Evolutionary conservation across 2,888 invertebrate genomes (phyloP), one percentile per base, ranked within the genome.

Genomic region (Leptopilina myrica): DNA sequence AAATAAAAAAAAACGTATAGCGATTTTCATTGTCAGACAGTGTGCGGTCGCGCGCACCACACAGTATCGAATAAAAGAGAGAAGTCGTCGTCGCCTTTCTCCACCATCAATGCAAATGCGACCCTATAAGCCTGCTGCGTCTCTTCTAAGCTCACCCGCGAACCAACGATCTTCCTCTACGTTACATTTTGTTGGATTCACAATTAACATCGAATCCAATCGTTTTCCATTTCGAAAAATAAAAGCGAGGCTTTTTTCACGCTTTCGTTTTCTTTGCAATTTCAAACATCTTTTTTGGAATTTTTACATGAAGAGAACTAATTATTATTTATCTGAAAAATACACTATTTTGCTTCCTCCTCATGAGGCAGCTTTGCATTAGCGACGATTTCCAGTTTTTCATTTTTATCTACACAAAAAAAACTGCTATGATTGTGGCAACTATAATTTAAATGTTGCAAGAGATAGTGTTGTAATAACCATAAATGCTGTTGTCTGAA

Each of bases 111-210:
- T 78, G 79, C 80, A 80, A 80, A 80, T 82, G 66, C 78, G 62
- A 40, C 33, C 40, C 56, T 64, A 53, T 79, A 79, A 81, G 82
- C 80, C 79, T 81, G 81, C 81, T 82, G 81, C 79, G 78, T 80
- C 78, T 59, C 78, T 59, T 77, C 77, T 67, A 64, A 64, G 33
- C 59, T 79, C 77, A 62, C 78, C 78, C 75, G 20, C 76, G 62
- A 76, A 59, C 59, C 53, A 8, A 65, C 77, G 5, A 81, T 79
- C 79, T 75, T 49, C 12, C 49, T 49, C 49, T 4, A 12, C 79
- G 79, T 80, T 80, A 80, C 79, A 77, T 53, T 80, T 79, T 67
- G 53, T 78, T 69, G 56, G 76, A 76, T 67, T 78, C 62, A 67
- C 59, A 80, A 77, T 81, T 77, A 49, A 64, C 62, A 40, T 78